Conservation (phyloP, 1,140 invertebrate species). For the Sweltsa coloradensis region DNA sequence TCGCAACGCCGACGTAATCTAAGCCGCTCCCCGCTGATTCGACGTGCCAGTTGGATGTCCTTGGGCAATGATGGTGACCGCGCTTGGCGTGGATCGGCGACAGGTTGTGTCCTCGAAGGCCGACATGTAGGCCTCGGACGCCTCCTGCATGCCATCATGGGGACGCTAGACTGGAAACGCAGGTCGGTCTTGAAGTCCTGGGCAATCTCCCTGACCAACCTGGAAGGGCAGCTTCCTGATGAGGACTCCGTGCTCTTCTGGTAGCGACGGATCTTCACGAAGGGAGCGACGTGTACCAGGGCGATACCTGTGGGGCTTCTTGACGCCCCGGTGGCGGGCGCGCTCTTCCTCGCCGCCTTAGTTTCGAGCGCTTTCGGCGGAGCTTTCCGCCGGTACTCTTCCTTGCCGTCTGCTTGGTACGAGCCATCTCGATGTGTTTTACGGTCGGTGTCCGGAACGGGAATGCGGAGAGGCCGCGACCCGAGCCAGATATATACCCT, state of each 20-base stretch:
- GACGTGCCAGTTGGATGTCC: conserved; percentile 32
- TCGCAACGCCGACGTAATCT: conserved; percentile 15
- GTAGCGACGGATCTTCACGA: conserved; percentile 35
- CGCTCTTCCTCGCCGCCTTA: conserved; percentile 62
- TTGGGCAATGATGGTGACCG: conserved; percentile 63
- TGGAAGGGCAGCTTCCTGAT: conserved; percentile 76
- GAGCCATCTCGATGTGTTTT: no score
- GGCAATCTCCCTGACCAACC: conserved; percentile 77
- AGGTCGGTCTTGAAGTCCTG: conserved; percentile 72
- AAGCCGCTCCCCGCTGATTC: no score
- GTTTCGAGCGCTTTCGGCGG: conserved; percentile 78
- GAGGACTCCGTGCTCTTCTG: conserved; percentile 41
- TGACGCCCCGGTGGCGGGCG: conserved; percentile 62
- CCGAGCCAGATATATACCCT: no score
- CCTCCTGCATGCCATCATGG: conserved; percentile 65
- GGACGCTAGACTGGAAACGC: conserved; percentile 67
- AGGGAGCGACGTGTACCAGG: conserved; percentile 45
- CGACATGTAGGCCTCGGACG: conserved; percentile 55
- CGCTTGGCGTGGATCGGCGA: conserved; percentile 58
- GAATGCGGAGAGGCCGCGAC: no score
- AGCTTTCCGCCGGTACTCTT: conserved; percentile 74
- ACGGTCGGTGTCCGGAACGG: no score
- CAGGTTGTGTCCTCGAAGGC: conserved; percentile 59
- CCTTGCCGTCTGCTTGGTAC: conserved; percentile 84
- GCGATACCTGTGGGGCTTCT: conserved; percentile 52